phyloP scores from a whole-genome alignment of 2,888 invertebrate genomes.

The Parasteatoda lunata region DNA sequence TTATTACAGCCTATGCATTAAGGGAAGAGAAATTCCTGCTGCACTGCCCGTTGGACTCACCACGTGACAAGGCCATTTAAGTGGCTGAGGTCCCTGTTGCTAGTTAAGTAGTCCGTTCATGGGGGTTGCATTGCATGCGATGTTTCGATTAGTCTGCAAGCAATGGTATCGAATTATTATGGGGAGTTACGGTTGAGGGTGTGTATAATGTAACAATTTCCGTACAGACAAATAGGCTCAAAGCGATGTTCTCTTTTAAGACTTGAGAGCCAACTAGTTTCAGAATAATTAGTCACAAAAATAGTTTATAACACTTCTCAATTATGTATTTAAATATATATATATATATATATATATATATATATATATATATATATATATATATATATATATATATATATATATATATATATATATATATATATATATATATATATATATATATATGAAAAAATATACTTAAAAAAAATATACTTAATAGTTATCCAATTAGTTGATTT shows the following conservation, averaged over 20 bases:
- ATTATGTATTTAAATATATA: not conserved
- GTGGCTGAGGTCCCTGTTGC: not conserved
- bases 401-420: constrained; percentile 1
- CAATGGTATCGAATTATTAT: constrained; percentile 2
- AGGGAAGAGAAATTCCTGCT: not conserved
- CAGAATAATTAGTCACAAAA: too few species aligned
- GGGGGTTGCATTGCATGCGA: constrained; percentile 13
- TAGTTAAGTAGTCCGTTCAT: not conserved
- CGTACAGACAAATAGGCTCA: not conserved
- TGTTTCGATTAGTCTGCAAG: constrained; percentile 11
- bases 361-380: too few species aligned
- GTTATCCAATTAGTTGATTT: too few species aligned
- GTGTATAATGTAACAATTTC: constrained; percentile 14
- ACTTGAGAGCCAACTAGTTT: too few species aligned
- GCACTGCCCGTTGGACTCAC: not conserved
- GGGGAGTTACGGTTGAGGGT: not conserved
- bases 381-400: not conserved
- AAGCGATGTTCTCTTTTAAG: not conserved
- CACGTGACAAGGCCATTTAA: constrained; percentile 3
- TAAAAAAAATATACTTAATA: not conserved
- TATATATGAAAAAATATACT: not conserved
- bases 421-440: not conserved
- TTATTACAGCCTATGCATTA: constrained; percentile 21
- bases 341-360: not conserved
- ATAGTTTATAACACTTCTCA: too few species aligned